Base-by-base conservation (phyloP, 2,797 vertebrate species). In the Kryptolebias ocellatus region DNA sequence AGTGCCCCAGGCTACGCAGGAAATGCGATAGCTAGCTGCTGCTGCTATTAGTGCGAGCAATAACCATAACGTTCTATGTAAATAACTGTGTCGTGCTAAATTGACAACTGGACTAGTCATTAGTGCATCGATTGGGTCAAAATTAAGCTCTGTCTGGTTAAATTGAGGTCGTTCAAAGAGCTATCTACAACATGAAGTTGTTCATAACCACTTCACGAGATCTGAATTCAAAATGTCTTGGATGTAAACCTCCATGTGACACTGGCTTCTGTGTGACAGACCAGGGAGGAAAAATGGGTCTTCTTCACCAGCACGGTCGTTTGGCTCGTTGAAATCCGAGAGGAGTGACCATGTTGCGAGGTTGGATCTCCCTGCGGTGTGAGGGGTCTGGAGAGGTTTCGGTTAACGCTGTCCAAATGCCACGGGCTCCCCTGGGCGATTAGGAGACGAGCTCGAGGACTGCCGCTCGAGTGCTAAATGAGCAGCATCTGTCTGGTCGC, bases 321-420 rank as follows among this genome's bases (percentile, higher is more conserved):
- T 51, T 17, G 65, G 45, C 72, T 10, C 17, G 44, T 64, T 85
- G 87, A 88, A 86, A 89, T 60, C 66, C 0, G 76, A 89, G 80
- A 3, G 53, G 67, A 70, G 77, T 53, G 73, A 65, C 74, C 74
- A 60, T 82, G 83, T 86, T 72, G 79, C 28, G 75, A 67, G 84
- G 84, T 89, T 81, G 81, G 70, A 62, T 49, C 42, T 66, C 72
- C 53, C 60, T 46, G n/a, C 53, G 15, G 79, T 80, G 86, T 89
- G 86, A 71, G 87, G 20, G 20, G 81, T 89, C 87, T 53, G 28
- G 75, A 73, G 76, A 64, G 81, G 80, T 72, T 83, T 85, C 78
- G 67, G 84, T 84, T 83, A 74, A 86, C 80, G 76, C 78, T 67
- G 81, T 84, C 86, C 83, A 89, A 88, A 90, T 86, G 86, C 83